Evolutionary conservation across 2,888 invertebrate genomes (phyloP), one percentile per base, ranked within the genome.

Genomic region (Morpho helenor): DNA sequence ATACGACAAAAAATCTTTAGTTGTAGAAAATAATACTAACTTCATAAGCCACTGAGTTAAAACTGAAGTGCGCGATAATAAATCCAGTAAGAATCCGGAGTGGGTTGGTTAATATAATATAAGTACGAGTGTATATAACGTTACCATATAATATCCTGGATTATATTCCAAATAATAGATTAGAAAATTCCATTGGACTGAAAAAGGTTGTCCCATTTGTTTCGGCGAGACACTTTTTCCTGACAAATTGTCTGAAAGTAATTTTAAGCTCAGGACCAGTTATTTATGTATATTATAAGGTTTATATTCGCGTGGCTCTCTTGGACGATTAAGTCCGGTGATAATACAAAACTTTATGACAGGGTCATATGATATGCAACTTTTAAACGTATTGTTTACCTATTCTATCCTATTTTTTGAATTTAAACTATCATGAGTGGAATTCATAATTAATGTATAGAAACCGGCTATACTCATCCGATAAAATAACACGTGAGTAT

Each of bases 231-330:
- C 81, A 81, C 79, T 85, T 85, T 84, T 82, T 77, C 80, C 79
- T 79, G 83, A 86, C 87, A 86, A 87, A 87, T 87, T 84, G 86
- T 76, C 80, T 80, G 86, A 81, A 84, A 84, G 84, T 85, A 86
- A 87, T 85, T 87, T 86, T 84, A 81, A 82, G 79, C 80, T 77
- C 75, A 80, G 82, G 79, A 77, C 31, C 31, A 31, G 31, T 76
- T 85, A 85, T 86, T 85, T 86, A 84, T 85, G 81, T 77, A 77
- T 77, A 80, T 82, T 79, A 77, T 77, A 43, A 65, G 62, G 56
- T 62, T 63, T 63, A 61, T 61, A 61, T 61, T 61, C 53, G 54
- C 56, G 52, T 56, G 54, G 61, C 53, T 52, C 39, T 59, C 59
- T 58, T 49, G 56, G 60, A 58, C 53, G 60, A 56, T 55, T 58